These are phyloP conservation scores for Hemicentrotus pulcherrimus DNA, from an alignment of 35 echinoderm and acorn worm species.

Conservation along the genomic window DNA sequence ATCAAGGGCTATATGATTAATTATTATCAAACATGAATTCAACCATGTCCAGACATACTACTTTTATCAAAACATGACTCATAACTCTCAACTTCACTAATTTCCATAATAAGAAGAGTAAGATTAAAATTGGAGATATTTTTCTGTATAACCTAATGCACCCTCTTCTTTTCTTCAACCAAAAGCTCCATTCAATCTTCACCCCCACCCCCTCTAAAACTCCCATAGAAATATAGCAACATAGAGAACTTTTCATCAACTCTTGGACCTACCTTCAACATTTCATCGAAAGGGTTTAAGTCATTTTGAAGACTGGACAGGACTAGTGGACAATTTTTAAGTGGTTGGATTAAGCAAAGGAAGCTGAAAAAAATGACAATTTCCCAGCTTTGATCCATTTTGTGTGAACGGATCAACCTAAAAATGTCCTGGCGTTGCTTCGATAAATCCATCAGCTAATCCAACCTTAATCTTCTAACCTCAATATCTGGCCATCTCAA, in stretches of 20 bases:
- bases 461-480: slow-evolving; percentile 10
- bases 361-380: background rate
- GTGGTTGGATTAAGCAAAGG: background rate
- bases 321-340: background rate
- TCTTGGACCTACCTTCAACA: background rate
- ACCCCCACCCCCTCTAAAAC: too few species aligned
- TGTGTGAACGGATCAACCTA: background rate
- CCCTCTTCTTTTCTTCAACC: too few species aligned
- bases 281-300: background rate
- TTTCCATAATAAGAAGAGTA: too few species aligned
- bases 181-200: too few species aligned
- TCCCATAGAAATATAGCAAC: background rate
- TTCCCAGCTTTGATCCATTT: background rate
- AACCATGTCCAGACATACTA: too few species aligned
- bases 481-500: background rate
- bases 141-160: too few species aligned
- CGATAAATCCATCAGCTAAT: background rate
- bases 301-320: background rate
- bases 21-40: too few species aligned
- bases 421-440: background rate
- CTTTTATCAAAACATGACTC: too few species aligned
- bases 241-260: background rate
- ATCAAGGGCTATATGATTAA: too few species aligned
- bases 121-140: too few species aligned
- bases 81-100: too few species aligned